Evolutionary conservation across 1,140 invertebrate species (phyloP).

Genomic region (Rhyacophila brunnea): DNA sequence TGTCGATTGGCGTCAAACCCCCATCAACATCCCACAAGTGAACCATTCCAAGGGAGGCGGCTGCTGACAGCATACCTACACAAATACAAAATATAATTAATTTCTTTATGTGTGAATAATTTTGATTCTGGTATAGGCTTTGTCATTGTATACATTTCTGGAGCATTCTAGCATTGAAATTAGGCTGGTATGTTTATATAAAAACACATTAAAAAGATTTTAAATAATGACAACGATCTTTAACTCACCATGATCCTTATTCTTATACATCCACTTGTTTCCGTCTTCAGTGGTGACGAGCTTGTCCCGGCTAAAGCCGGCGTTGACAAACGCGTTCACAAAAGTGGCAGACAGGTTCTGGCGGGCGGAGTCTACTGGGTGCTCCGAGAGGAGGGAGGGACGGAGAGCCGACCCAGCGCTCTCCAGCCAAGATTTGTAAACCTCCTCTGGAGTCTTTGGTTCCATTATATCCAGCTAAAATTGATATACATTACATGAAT

Average conservation of each 20-base stretch:
- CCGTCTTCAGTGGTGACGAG: slow-evolving; percentile 94
- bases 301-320: slow-evolving; percentile 97
- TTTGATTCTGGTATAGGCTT: too few relatives aligned
- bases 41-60: slow-evolving; percentile 90
- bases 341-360: slow-evolving; percentile 98
- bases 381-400: slow-evolving; percentile 65
- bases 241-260: slow-evolving; percentile 91
- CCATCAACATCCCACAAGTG: slow-evolving; percentile 99
- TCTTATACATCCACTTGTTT: slow-evolving; percentile 98
- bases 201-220: too few relatives aligned
- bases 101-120: too few relatives aligned
- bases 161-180: too few relatives aligned
- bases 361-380: slow-evolving; percentile 86
- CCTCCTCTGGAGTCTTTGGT: slow-evolving; percentile 98
- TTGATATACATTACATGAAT: too few relatives aligned
- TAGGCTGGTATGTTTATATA: too few relatives aligned
- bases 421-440: slow-evolving; percentile 98
- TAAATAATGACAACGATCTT: too few relatives aligned
- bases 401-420: slow-evolving; percentile 81
- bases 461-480: slow-evolving; percentile 95
- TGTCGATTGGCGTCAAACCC: slow-evolving; percentile 96
- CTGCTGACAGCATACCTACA: slow-evolving; percentile 90
- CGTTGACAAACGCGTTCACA: slow-evolving; percentile 99
- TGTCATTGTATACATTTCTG: too few relatives aligned
- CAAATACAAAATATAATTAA: slow-evolving; percentile 1